phyloP scores from a whole-genome alignment of 2,113 vertebrate species.

The Chionis minor region DNA sequence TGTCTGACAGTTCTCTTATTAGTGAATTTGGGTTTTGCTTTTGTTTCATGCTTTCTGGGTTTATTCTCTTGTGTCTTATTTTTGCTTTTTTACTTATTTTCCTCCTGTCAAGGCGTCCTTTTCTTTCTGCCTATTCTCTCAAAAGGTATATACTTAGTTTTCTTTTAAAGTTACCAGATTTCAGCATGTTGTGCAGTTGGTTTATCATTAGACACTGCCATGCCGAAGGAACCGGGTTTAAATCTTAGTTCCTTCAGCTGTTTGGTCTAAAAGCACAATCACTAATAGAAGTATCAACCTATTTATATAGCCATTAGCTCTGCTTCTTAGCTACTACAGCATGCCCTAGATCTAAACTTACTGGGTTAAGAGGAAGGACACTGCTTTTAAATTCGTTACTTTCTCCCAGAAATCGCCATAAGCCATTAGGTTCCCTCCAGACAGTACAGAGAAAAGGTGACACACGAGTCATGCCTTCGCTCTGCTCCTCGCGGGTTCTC shows the following conservation, averaged over 20 bases:
- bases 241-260: not conserved
- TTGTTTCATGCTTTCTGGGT: constrained; percentile 53
- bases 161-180: not conserved
- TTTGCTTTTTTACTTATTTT: constrained; percentile 24
- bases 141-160: not conserved
- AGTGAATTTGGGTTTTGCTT: constrained; percentile 46
- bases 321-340: not conserved
- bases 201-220: not conserved
- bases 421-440: not conserved
- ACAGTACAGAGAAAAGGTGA: not conserved
- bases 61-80: constrained; percentile 44
- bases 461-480: not conserved
- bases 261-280: not conserved
- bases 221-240: not conserved
- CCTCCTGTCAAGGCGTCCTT: constrained; percentile 15
- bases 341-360: not conserved
- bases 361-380: not conserved
- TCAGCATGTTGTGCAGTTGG: not conserved
- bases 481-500: not conserved
- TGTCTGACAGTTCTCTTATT: constrained; percentile 50
- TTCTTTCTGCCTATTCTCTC: not conserved
- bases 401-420: not conserved
- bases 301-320: not conserved
- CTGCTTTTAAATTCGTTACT: not conserved
- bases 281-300: not conserved